phyloP scores from a whole-genome alignment of 2,113 vertebrate genomes.

The Clarias magur region DNA sequence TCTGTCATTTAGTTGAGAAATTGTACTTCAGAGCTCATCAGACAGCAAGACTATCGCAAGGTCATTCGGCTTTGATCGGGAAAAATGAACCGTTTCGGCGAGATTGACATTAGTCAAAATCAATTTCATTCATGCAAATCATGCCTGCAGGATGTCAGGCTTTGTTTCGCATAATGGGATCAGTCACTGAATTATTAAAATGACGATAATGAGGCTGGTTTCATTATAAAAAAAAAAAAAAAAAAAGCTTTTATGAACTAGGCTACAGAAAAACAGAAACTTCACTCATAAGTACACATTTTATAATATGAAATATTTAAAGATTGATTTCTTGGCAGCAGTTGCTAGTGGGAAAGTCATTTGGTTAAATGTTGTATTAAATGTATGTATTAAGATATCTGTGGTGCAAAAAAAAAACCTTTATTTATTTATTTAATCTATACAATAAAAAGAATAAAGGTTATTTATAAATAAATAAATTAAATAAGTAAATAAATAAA shows the following conservation, averaged over 20 bases:
- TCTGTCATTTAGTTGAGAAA: neutral
- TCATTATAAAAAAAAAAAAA: neutral
- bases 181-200: constrained; percentile 22
- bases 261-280: constrained; percentile 1
- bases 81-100: neutral
- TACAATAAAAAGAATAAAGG: too few species aligned
- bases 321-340: neutral
- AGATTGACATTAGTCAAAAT: neutral
- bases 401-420: neutral
- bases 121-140: constrained; percentile 4
- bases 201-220: constrained; percentile 24
- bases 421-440: too few species aligned
- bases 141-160: neutral
- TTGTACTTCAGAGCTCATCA: neutral
- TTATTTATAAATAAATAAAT: too few species aligned
- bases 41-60: neutral
- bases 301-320: neutral
- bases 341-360: neutral
- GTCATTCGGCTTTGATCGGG: neutral
- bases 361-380: neutral
- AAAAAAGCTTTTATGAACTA: neutral
- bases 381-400: neutral
- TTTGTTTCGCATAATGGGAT: constrained; percentile 19
- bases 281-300: neutral
- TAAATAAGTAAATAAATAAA: too few species aligned